A percentile compares a stretch with the other conserved stretches of the same genome.
Conservation (phyloP, 37 sponge, comb jelly and placozoan genomes). For the Bolinopsis microptera region DNA sequence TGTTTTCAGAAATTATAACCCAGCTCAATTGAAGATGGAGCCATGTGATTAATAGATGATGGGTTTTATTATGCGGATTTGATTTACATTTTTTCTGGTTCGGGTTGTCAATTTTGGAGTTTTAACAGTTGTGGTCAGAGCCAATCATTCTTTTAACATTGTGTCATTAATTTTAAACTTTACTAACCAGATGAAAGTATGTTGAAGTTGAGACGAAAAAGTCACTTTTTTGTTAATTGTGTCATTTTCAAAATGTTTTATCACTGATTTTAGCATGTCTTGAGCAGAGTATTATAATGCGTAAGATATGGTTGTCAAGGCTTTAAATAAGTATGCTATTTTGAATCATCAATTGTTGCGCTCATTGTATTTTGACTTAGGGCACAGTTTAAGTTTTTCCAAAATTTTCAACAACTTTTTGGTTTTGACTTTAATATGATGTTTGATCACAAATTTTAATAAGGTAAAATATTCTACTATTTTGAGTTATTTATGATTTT, state of each 20-base stretch:
- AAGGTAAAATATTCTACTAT: not conserved
- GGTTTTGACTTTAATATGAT: too few species aligned
- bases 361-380: too few species aligned
- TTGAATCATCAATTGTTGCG: not conserved
- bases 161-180: not conserved
- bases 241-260: not conserved
- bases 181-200: too few species aligned
- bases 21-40: not conserved
- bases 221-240: not conserved
- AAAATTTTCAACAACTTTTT: too few species aligned
- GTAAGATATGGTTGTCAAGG: not conserved
- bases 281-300: not conserved
- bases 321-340: not conserved
- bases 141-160: not conserved
- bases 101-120: not conserved
- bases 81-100: not conserved
- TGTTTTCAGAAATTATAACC: constrained; percentile 42
- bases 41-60: not conserved
- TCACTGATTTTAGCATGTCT: not conserved
- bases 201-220: too few species aligned
- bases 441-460: not conserved
- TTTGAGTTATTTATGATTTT: not conserved
- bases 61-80: not conserved
- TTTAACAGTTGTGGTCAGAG: not conserved
- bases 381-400: too few species aligned